Base-by-base conservation (phyloP, 2,797 vertebrate species). In the Ceryle rudis region DNA sequence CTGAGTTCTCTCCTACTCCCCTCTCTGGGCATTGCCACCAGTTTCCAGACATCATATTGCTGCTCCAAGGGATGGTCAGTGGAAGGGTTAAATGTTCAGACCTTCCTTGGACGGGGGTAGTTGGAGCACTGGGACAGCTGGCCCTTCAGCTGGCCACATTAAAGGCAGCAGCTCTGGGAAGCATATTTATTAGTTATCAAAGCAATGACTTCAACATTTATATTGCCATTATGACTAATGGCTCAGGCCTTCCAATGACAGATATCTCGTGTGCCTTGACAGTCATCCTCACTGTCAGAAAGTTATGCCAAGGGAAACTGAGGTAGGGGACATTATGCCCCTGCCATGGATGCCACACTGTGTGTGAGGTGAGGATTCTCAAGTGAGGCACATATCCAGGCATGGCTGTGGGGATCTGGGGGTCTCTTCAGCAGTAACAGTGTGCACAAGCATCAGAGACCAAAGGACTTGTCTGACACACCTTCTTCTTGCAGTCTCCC, bases 21-120 rank as follows among this genome's bases (percentile, higher is more conserved):
- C 7, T 37, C 4, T 5, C 35, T 21, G 28, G 1, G 1, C 31
- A 3, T 3, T 44, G 44, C 58, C 61, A 31, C 0, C 1, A 18
- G 64, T 44, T 80, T 51, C 35, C 42, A 41, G 22, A 26, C 29
- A 39, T 62, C 14, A 0, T 39, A 13, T 33, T 73, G 33, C 55
- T 91, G 61, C 35, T 81, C 37, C 80, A 77, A 39, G 70, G 33
- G 9, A 28, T n/a, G n/a, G 17, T 23, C 55, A 80, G 11, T 12
- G 29, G 46, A 86, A 81, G n/a, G 54, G 42, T 67, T 69, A 71
- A 89, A 84, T 4, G 9, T 16, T n/a, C 64, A 70, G 20, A 31
- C 10, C 12, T 64, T 51, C 23, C 29, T 41, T 44, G 58, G 12
- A 8, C 21, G 11, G 2, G 19, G 10, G 3, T 49, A 28, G 15